A percentile compares a stretch with the other conserved stretches of the same genome.
These are phyloP conservation scores for Myathropa florea DNA, from an alignment of 2,888 invertebrate species.

Conservation along the genomic window DNA sequence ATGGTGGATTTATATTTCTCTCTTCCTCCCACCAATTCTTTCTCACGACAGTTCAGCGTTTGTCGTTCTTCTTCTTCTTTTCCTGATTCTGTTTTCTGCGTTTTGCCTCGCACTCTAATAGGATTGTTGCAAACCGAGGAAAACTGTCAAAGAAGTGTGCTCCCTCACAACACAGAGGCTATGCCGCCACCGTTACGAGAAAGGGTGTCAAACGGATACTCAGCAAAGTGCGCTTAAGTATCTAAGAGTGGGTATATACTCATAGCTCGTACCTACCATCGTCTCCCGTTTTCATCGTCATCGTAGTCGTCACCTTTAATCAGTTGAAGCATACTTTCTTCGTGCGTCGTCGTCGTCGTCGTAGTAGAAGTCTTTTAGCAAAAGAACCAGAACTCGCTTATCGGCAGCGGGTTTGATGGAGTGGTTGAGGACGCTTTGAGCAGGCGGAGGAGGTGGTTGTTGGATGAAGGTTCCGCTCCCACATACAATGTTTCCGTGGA, in stretches of 20 bases:
- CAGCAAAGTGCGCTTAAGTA: constrained; percentile 69
- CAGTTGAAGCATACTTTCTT: constrained; percentile 66
- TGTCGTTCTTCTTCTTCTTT: constrained; percentile 22
- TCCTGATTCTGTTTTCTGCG: constrained; percentile 3
- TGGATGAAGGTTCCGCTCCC: background rate
- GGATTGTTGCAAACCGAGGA: constrained; percentile 60
- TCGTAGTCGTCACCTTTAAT: constrained; percentile 46
- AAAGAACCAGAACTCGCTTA: background rate
- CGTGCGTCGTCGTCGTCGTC: constrained; percentile 11
- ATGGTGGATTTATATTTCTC: constrained; percentile 28
- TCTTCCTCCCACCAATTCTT: background rate
- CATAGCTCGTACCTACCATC: background rate
- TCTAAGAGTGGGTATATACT: constrained; percentile 39
- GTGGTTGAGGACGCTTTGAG: too few relatives aligned
- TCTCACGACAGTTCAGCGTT: background rate
- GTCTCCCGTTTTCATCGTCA: background rate
- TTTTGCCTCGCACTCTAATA: constrained; percentile 52
- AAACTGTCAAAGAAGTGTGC: constrained; percentile 46
- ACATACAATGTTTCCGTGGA: constrained; percentile 39
- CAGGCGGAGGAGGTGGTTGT: background rate
- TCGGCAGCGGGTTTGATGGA: background rate
- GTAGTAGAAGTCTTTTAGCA: background rate
- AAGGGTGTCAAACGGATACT: constrained; percentile 71
- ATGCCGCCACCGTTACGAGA: constrained; percentile 24
- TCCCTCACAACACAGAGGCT: constrained; percentile 3